These are phyloP conservation scores for Trachurus trachurus DNA, from an alignment of 2,797 vertebrate species.

Conservation along the genomic window DNA sequence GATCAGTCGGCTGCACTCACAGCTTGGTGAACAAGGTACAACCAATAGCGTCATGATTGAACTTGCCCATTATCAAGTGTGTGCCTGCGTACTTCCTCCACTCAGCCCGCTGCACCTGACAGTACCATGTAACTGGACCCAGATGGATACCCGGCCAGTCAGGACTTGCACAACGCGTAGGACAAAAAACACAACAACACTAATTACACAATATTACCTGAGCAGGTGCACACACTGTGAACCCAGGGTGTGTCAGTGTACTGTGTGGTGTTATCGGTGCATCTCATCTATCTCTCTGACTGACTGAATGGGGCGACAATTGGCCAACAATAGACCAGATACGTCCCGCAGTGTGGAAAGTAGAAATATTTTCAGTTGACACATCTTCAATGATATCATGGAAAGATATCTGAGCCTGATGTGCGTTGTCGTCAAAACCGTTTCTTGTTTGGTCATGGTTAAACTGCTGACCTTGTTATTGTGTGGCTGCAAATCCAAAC, in stretches of 20 bases:
- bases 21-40: slow-evolving; percentile 20
- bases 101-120: neutral
- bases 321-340: neutral
- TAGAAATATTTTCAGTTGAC: slow-evolving; percentile 58
- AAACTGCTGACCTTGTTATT: slow-evolving; percentile 27
- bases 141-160: slow-evolving; percentile 54
- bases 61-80: slow-evolving; percentile 13
- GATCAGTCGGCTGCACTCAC: slow-evolving; percentile 16
- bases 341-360: slow-evolving; percentile 28
- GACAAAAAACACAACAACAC: slow-evolving; percentile 32
- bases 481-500: slow-evolving; percentile 5
- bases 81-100: slow-evolving; percentile 10
- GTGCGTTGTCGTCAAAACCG: slow-evolving; percentile 9
- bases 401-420: slow-evolving; percentile 38
- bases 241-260: neutral
- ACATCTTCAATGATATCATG: slow-evolving; percentile 40
- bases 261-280: slow-evolving; percentile 16
- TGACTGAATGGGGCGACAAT: neutral
- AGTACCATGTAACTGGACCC: slow-evolving; percentile 45
- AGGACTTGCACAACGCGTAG: slow-evolving; percentile 51
- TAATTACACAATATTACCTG: slow-evolving; percentile 32
- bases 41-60: slow-evolving; percentile 41
- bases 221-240: slow-evolving; percentile 38
- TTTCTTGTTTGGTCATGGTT: slow-evolving; percentile 37
- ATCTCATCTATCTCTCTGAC: neutral